These are phyloP conservation scores for Tautogolabrus adspersus DNA, from an alignment of 2,113 vertebrate genomes.

Conservation along the genomic window DNA sequence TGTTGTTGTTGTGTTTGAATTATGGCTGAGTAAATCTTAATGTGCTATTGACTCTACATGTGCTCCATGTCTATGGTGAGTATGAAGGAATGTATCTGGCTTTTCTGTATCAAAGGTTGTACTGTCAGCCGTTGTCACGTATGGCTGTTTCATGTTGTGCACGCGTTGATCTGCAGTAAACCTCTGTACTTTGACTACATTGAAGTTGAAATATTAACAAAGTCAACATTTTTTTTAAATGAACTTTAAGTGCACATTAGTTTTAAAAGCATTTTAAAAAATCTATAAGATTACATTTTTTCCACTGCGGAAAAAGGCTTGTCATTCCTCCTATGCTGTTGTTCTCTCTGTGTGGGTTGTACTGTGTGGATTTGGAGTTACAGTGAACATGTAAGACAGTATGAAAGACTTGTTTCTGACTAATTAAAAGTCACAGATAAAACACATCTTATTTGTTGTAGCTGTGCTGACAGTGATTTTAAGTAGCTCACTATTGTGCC, in stretches of 20 bases:
- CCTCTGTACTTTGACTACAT: conserved; percentile 6
- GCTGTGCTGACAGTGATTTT: conserved; percentile 49
- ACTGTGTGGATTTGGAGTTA: neutral
- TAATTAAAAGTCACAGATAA: neutral
- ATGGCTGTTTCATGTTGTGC: conserved; percentile 58
- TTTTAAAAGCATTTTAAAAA: neutral
- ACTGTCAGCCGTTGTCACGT: conserved; percentile 13
- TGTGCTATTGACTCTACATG: conserved; percentile 63
- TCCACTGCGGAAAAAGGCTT: neutral
- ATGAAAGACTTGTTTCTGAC: conserved; percentile 5
- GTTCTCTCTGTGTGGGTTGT: neutral
- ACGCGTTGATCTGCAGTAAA: conserved; percentile 32
- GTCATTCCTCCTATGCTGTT: neutral
- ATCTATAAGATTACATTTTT: too few species aligned
- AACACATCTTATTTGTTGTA: conserved; percentile 23
- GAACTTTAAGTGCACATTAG: neutral
- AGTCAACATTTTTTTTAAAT: conserved; percentile 29
- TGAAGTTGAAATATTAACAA: conserved; percentile 5
- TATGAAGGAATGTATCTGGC: conserved; percentile 36
- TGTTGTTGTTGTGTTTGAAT: neutral
- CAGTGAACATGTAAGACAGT: neutral
- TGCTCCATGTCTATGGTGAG: conserved; percentile 59
- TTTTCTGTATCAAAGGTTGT: conserved; percentile 31
- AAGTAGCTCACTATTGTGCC: conserved; percentile 9
- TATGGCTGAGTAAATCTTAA: neutral